Evolutionary conservation across 1,140 invertebrate genomes (phyloP).

Genomic region (Agraylea sexmaculata): DNA sequence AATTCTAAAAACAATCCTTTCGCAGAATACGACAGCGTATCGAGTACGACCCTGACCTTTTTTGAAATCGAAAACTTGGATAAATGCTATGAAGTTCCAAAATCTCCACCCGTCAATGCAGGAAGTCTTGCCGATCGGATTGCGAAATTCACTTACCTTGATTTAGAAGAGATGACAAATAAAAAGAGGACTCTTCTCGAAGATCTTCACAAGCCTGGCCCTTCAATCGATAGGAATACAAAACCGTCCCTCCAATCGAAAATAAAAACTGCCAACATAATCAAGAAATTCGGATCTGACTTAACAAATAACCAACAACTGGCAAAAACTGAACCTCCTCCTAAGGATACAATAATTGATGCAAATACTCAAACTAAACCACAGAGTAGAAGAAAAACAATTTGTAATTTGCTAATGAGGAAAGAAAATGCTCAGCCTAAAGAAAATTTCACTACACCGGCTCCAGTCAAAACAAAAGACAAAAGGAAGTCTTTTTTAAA

Average conservation of each 20-base stretch:
- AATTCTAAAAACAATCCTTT: constrained; percentile 33
- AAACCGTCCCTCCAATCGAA: constrained; percentile 11
- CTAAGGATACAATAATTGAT: too few relatives aligned
- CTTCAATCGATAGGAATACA: constrained; percentile 15
- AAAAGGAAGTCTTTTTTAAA: constrained; percentile 32
- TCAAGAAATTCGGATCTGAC: constrained; percentile 9
- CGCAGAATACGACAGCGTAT: constrained; percentile 34
- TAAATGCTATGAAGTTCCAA: constrained; percentile 23
- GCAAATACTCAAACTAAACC: neutral
- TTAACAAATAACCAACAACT: too few relatives aligned
- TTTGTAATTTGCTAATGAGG: neutral
- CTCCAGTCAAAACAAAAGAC: constrained; percentile 24
- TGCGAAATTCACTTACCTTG: constrained; percentile 37
- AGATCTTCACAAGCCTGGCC: constrained; percentile 30
- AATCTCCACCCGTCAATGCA: constrained; percentile 4
- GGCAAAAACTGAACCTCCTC: too few relatives aligned
- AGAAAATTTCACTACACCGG: constrained; percentile 11
- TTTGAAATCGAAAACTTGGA: constrained; percentile 35
- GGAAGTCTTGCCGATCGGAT: constrained; percentile 22
- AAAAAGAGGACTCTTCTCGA: constrained; percentile 28
- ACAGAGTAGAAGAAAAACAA: constrained; percentile 9
- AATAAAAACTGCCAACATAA: constrained; percentile 12
- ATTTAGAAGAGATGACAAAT: constrained; percentile 27
- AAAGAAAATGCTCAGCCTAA: constrained; percentile 1
- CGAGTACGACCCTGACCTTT: constrained; percentile 34